These are phyloP conservation scores for Cardiocondyla obscurior DNA, from an alignment of 1,140 invertebrate genomes.

Conservation along the genomic window DNA sequence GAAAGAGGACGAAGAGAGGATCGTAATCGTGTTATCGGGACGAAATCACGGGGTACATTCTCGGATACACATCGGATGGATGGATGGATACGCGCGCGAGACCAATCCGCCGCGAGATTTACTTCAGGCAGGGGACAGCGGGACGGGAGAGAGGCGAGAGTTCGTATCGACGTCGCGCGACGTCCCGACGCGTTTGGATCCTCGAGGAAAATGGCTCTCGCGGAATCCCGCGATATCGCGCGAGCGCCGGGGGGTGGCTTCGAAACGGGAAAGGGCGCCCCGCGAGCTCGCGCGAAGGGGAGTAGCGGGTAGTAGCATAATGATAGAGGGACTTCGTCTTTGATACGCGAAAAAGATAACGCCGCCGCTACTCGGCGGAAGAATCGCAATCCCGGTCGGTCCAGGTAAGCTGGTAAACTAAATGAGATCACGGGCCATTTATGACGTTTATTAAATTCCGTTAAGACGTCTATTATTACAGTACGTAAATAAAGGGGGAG, in stretches of 20 bases:
- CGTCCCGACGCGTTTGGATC: neutral
- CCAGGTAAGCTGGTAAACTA: constrained; percentile 68
- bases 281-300: no score
- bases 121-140: neutral
- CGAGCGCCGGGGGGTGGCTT: neutral
- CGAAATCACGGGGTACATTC: constrained; percentile 81
- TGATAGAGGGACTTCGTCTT: neutral
- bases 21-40: constrained; percentile 81
- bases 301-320: neutral
- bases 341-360: constrained; percentile 8
- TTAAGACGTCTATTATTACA: constrained; percentile 82
- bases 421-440: constrained; percentile 78
- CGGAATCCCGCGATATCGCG: neutral
- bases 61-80: constrained; percentile 76
- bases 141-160: neutral
- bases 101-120: constrained; percentile 25
- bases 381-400: neutral
- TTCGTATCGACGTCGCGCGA: neutral
- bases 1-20: constrained; percentile 68
- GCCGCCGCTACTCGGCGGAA: neutral
- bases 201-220: neutral
- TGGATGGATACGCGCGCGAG: constrained; percentile 13
- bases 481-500: constrained; percentile 77
- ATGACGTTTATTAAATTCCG: constrained; percentile 82
- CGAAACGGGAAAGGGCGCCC: neutral